Base-by-base conservation (phyloP, 2,888 invertebrate genomes). In the Pardosa pseudoannulata region DNA sequence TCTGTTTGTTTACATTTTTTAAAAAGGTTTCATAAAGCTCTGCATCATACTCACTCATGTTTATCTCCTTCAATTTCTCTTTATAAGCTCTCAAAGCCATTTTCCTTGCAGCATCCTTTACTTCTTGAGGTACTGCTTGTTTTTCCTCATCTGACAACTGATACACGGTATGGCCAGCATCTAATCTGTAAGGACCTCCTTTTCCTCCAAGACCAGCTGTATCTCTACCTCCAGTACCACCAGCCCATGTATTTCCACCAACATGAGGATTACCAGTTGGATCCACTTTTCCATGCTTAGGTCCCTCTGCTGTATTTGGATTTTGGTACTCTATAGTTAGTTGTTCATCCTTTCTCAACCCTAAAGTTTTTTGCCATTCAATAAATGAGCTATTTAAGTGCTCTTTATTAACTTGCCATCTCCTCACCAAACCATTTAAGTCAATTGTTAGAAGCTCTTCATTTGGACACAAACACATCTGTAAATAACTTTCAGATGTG, bases 161-260 rank as follows among this genome's bases (percentile, higher is more conserved):
- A 91, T 97, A 96, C 0, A 98, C 98, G 88, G 95, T 94, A 90
- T 98, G 97, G 0, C 98, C 98, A 78, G 96, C 96, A 91, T 98
- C 98, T 16, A 99, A 93, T 0, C 98, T 93, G 92, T 97, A 98
- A 0, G 98, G 98, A 0, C 98, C 99, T 23, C 98, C 98, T 92
- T 97, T 96, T 0, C 98, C 98, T 11, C 98, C 98, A 56, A 99
- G 93, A 0, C 98, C 98, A 0, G 98, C 98, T 0, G 98, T 98
- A 91, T 98, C 97, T 79, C 97, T 91, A 28, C 93, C 93, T 65
- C 97, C 98, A 89, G 91, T 89, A 73, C 98, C 98, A 36, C 98
- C 98, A 67, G 98, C 98, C 98, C 98, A 99, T 0, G 96, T 97
- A 91, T 97, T 97, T 0, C 98, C 98, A 36, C 98, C 98, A 62